Evolutionary conservation across 2,797 vertebrate species (phyloP), one percentile per base, ranked within the genome.

Genomic region (Liparis tanakae): DNA sequence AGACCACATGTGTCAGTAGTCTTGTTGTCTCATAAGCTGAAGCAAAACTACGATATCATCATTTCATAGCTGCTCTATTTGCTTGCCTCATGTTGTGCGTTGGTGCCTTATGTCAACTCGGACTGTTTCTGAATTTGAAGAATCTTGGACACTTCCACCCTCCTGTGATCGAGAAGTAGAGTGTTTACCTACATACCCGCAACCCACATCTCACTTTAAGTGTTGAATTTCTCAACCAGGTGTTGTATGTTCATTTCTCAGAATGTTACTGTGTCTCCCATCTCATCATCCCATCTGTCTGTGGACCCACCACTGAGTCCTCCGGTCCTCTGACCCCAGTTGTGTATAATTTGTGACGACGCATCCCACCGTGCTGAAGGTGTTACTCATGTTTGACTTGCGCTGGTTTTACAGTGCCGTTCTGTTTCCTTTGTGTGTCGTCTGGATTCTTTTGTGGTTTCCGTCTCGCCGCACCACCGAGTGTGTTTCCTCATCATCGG

Each of bases 361-460:
- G 48, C 64, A 68, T 64, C 61, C 75, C 70, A 72, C 50, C 69
- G 68, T 63, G 53, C 71, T 39, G 33, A 58, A 73, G 59, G 59
- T 68, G 77, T 68, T 33, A 70, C 56, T 33, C 10, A 44, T 82
- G 80, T 86, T 76, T 84, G 76, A 68, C 41, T 62, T 63, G 56
- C 50, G 50, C 51, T 56, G 63, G 70, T 87, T 83, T 79, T 76
- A 85, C 79, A 73, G 58, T 55, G 37, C 37, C 55, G 63, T 68
- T 36, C 72, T 89, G 76, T 84, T 67, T 77, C 70, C 59, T 76
- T 44, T 70, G 22, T 70, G 22, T 48, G 66, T 54, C 48, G 64
- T 80, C 65, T 80, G 57, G 37, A 36, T 62, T 76, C 37, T 77
- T 67, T 81, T 82, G 62, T 82, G 72, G 51, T 25, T n/a, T 87